Evolutionary conservation across 2,113 vertebrate genomes (phyloP), one percentile per base, ranked within the genome.

Genomic region (Siphamia tubifer): DNA sequence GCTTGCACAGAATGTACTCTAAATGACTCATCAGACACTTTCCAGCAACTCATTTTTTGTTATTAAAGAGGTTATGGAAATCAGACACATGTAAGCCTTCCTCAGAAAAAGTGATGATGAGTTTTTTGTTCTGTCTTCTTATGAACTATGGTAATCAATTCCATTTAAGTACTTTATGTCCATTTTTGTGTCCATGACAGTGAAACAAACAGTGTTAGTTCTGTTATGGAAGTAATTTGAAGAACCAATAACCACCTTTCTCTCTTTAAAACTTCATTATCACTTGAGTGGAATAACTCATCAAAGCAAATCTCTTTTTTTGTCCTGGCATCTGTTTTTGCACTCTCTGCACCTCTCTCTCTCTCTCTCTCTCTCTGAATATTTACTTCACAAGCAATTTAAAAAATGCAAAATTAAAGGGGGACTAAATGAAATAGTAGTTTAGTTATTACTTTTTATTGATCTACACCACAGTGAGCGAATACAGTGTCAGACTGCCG

Each of bases 61-160:
- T 16, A 43, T n/a, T 32, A 20, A 36, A 42, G 48, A 47, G 15
- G n/a, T 48, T 36, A 38, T 49, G 39, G 40, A 65, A 65, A 70
- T 51, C n/a, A 6, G 11, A 70, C 52, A 28, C 40, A 6, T 49
- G 6, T 11, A 6, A 23, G 3, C 11, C 23, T 16, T 16, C 24
- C 1, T 10, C 7, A 31, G 17, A 47, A 20, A 31, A 13, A 3
- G 8, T 13, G 25, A 52, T 49, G 31, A 42, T 56, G 43, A 45
- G 20, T 3, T 20, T 39, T 53, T 34, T 47, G n/a, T 49, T 23
- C 24, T 53, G 11, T 6, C 30, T 8, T 48, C n/a, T 24, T 44
- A 0, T 10, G n/a, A 4, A 21, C 44, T 52, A n/a, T n/a, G n/a
- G n/a, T n/a, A 30, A 47, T 1, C 21, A 12, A 39, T 67, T 68